phyloP scores from a whole-genome alignment of 1,140 invertebrate species.

The Bombus pyrosoma region DNA sequence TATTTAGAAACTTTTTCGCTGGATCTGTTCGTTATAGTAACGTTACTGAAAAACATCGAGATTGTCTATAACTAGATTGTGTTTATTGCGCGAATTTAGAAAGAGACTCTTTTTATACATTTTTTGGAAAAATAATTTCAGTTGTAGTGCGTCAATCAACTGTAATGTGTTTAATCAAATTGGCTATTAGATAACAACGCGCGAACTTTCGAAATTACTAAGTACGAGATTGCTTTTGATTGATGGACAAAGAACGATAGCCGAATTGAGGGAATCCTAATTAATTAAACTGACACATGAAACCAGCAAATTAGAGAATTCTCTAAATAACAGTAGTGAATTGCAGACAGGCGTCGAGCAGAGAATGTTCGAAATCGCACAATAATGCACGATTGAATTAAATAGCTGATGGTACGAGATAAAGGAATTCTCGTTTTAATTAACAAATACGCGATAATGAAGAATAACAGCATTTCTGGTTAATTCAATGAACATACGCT shows the following conservation, averaged over 20 bases:
- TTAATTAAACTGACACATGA: slow-evolving; percentile 10
- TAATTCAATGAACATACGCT: not conserved
- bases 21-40: too few relatives aligned
- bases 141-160: not conserved
- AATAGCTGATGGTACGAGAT: not conserved
- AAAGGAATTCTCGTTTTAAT: not conserved
- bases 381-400: not conserved
- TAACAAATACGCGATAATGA: not conserved
- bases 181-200: not conserved
- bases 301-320: not conserved
- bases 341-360: not conserved
- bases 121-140: not conserved
- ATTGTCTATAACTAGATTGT: too few relatives aligned
- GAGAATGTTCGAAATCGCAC: not conserved
- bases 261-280: not conserved
- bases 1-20: too few relatives aligned
- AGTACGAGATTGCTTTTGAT: not conserved
- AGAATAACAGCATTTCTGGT: not conserved
- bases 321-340: not conserved
- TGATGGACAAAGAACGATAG: not conserved
- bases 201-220: not conserved
- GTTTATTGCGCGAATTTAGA: too few relatives aligned
- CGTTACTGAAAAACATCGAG: too few relatives aligned
- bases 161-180: not conserved
- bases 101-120: too few relatives aligned